phyloP scores from a whole-genome alignment of 2,113 vertebrate species.

The Stegastes partitus region DNA sequence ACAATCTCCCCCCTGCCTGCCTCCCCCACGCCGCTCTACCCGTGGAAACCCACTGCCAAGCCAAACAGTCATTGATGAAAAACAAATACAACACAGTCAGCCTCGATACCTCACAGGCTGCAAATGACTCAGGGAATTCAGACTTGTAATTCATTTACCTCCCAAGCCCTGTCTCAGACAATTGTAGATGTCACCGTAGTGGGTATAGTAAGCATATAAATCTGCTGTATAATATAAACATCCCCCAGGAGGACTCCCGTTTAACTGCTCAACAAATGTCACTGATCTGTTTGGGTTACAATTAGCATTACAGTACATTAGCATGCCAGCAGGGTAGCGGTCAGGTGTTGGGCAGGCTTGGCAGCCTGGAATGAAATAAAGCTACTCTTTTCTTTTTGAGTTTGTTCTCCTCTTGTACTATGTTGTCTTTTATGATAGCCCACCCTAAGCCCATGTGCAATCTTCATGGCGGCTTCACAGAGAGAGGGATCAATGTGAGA shows the following conservation, averaged over 20 bases:
- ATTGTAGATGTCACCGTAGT: constrained; percentile 41
- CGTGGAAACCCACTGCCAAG: constrained; percentile 53
- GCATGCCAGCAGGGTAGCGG: constrained; percentile 7
- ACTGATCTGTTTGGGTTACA: constrained; percentile 62
- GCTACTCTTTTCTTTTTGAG: not conserved
- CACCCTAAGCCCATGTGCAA: constrained; percentile 39
- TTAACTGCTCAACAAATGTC: constrained; percentile 64
- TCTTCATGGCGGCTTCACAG: constrained; percentile 50
- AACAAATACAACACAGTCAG: constrained; percentile 65
- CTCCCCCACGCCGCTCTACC: constrained; percentile 26
- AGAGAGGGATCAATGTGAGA: constrained; percentile 70
- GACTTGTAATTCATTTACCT: constrained; percentile 36
- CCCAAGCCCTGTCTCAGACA: constrained; percentile 28
- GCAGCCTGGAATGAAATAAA: constrained; percentile 26
- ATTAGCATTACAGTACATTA: constrained; percentile 54
- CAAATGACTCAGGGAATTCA: constrained; percentile 48
- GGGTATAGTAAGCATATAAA: constrained; percentile 34
- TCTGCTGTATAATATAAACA: constrained; percentile 39
- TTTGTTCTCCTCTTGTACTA: constrained; percentile 37
- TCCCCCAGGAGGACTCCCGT: constrained; percentile 39
- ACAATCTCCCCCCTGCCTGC: constrained; percentile 27
- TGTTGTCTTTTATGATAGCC: constrained; percentile 58
- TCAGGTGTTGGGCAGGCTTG: constrained; percentile 41
- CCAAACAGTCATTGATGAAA: constrained; percentile 71
- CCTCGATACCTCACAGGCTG: constrained; percentile 44